Evolutionary conservation across 2,888 invertebrate genomes (phyloP).

Genomic region (Agriopis marginaria): DNA sequence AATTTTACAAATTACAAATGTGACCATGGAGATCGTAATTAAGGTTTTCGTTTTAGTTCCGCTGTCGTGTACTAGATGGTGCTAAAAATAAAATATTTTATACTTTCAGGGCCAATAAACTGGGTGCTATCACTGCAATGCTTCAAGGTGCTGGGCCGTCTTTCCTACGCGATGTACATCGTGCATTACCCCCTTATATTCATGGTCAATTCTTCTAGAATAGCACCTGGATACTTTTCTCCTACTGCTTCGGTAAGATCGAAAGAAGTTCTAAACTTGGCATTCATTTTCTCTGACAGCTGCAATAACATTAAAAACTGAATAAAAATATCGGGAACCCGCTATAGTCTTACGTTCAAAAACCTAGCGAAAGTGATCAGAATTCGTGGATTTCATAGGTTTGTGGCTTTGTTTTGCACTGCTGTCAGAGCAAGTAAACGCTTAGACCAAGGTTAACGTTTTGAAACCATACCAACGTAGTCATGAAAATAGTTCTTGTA

Average conservation of each 20-base stretch:
- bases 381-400: no score
- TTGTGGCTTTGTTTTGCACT: no score
- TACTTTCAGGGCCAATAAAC: conserved; percentile 70
- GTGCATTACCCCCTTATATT: conserved; percentile 74
- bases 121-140: conserved; percentile 79
- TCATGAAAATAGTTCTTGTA: no score
- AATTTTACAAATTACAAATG: background rate
- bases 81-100: conserved; percentile 26
- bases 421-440: background rate
- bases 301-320: no score
- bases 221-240: conserved; percentile 56
- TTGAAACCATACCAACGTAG: background rate
- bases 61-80: background rate
- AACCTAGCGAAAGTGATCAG: no score
- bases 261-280: background rate
- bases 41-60: background rate
- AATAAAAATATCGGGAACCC: no score
- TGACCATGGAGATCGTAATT: background rate
- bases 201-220: conserved; percentile 50
- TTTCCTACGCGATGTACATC: conserved; percentile 86
- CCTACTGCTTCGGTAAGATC: conserved; percentile 51
- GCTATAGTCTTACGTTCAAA: no score
- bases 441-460: background rate
- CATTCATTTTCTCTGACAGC: no score
- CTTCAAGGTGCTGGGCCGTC: conserved; percentile 80